A percentile compares a stretch with the other conserved stretches of the same genome.
phyloP scores from a whole-genome alignment of 2,113 vertebrate genomes.

The Tonatia bakeri region DNA sequence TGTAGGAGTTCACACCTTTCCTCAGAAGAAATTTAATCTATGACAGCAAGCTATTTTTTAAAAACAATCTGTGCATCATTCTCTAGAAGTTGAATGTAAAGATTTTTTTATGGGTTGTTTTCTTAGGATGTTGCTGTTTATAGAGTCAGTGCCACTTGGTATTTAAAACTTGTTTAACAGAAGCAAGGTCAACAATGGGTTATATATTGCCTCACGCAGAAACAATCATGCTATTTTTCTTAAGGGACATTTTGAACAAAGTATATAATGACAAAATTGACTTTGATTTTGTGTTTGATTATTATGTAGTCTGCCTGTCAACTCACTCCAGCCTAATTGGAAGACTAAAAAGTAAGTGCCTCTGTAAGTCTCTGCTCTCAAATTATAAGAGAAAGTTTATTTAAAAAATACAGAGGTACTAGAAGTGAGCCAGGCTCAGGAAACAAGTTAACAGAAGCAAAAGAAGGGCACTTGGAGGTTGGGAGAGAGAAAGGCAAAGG shows the following conservation, averaged over 20 bases:
- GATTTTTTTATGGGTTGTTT: constrained; percentile 22
- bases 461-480: too few relatives aligned
- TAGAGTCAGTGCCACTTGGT: not conserved
- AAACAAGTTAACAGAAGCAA: too few relatives aligned
- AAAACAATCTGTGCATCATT: not conserved
- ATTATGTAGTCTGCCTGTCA: not conserved
- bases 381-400: too few relatives aligned
- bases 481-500: too few relatives aligned
- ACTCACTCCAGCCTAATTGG: not conserved
- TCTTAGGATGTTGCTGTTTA: constrained; percentile 11
- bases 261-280: not conserved
- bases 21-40: constrained; percentile 42
- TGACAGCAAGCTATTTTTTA: constrained; percentile 13
- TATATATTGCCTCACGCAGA: not conserved
- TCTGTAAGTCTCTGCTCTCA: not conserved
- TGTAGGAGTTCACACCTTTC: constrained; percentile 59
- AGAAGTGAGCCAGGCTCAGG: too few relatives aligned
- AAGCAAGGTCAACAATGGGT: not conserved
- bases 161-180: not conserved
- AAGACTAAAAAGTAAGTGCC: not conserved
- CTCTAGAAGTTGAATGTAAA: constrained; percentile 4
- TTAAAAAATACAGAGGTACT: too few relatives aligned
- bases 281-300: constrained; percentile 20
- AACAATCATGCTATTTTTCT: not conserved
- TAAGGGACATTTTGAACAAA: not conserved